Base-by-base conservation (phyloP, 2,888 invertebrate genomes). In the Aelia acuminata region DNA sequence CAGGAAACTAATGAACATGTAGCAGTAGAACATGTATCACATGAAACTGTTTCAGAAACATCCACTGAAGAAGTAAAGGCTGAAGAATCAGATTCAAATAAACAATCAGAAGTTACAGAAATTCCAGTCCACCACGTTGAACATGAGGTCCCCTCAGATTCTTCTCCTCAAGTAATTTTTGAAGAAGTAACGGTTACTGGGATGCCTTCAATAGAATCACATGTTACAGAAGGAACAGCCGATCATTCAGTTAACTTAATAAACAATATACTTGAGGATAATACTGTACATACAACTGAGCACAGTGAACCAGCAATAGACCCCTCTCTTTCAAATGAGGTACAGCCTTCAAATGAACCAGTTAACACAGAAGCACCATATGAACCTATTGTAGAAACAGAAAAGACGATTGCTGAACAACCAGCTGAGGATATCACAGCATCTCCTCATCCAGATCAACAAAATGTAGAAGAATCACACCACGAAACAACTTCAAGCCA, bases 311-410 rank as follows among this genome's bases (percentile, higher is more conserved):
- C 75, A 49, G 63, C 22, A 26, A 50, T 43, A 47, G 84, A 87
- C 47, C 26, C 85, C 31, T 86, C 87, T 47, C 87, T 84, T 35
- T 84, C 87, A 49, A 86, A 84, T 86, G 89, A 85, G 26, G 84
- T 43, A 85, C 31, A 22, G 22, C 20, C 31, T 47, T 53, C 84
- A 53, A 47, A 89, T 39, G 22, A 88, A 20, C 39, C 39, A 85
- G 48, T 47, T 39, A 88, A 84, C 87, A 88, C 88, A 87, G 89
- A 88, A 86, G 84, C 35, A 31, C 84, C 75, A 87, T 39, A 39
- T 39, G 53, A 88, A 53, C 70, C 49, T 48, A 47, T 20, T n/a
- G 22, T n/a, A n/a, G 43, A 39, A 80, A 80, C 80, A 80, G 43
- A 80, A 43, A 80, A 80, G 43, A 39, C 43, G 22, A 47, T 80